Evolutionary conservation across 2,113 vertebrate genomes (phyloP).

Genomic region (Sciurus niger): DNA sequence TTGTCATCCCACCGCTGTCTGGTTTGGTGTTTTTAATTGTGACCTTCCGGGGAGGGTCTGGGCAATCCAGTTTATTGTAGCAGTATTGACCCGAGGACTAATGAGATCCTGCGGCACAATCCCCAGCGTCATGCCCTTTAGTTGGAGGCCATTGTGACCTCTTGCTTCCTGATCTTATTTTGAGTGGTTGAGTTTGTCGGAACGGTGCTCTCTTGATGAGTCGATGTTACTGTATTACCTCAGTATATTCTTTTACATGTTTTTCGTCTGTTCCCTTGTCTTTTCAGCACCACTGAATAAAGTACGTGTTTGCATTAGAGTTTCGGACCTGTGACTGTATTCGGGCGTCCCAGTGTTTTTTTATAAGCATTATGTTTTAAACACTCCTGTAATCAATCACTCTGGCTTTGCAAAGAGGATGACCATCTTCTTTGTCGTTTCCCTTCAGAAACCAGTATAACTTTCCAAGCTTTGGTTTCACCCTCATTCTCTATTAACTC

Average conservation of each 20-base stretch:
- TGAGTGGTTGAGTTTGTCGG: not conserved
- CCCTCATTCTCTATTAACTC: not conserved
- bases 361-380: conserved; percentile 37
- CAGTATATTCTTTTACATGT: not conserved
- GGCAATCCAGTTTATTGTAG: not conserved
- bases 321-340: not conserved
- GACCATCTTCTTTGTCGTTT: not conserved
- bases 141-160: not conserved
- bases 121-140: not conserved
- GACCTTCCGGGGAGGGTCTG: not conserved
- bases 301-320: not conserved
- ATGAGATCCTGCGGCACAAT: not conserved
- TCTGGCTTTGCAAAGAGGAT: not conserved
- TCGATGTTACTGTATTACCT: not conserved
- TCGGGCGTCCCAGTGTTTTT: not conserved
- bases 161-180: not conserved
- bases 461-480: not conserved
- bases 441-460: not conserved
- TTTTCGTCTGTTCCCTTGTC: conserved; percentile 3
- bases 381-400: not conserved
- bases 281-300: not conserved
- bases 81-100: not conserved
- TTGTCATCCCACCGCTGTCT: not conserved
- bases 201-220: not conserved
- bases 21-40: conserved; percentile 4